phyloP scores from a whole-genome alignment of 2,113 vertebrate genomes.

The Lophius piscatorius region DNA sequence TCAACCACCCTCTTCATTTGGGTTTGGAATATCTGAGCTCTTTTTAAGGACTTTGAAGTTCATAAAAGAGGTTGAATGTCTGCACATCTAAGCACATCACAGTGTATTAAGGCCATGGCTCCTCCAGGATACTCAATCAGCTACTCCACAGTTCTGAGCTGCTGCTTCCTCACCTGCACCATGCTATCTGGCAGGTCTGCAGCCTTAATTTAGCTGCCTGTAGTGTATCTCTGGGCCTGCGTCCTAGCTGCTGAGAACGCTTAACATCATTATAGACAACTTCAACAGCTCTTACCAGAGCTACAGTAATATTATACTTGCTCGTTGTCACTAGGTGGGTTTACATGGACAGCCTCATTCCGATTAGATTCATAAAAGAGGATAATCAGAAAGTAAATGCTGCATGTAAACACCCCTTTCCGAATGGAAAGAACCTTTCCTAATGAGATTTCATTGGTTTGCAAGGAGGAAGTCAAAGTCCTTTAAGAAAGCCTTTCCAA shows the following conservation, averaged over 20 bases:
- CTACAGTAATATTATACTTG: no score
- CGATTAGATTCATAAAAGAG: no score
- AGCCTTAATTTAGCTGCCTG: conserved; percentile 3
- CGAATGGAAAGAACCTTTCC: no score
- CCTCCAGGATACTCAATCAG: conserved; percentile 6
- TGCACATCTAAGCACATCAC: conserved; percentile 41
- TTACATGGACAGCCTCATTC: no score
- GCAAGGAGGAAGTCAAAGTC: no score
- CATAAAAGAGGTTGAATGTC: neutral
- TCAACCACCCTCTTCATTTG: no score
- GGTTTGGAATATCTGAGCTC: neutral
- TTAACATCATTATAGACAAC: neutral
- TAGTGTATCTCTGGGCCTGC: no score
- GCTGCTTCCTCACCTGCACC: conserved; percentile 28
- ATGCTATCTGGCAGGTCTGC: conserved; percentile 26
- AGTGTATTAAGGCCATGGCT: conserved; percentile 41
- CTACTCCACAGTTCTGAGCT: conserved; percentile 17
- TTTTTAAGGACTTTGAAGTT: conserved; percentile 34
- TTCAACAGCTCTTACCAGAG: conserved; percentile 6
- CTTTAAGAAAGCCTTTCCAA: no score
- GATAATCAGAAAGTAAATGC: no score
- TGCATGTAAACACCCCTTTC: no score
- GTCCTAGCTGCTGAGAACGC: conserved; percentile 8
- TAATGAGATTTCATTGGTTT: no score
- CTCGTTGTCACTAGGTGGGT: no score